Evolutionary conservation across 2,797 vertebrate genomes (phyloP).

Genomic region (Numenius phaeopus): DNA sequence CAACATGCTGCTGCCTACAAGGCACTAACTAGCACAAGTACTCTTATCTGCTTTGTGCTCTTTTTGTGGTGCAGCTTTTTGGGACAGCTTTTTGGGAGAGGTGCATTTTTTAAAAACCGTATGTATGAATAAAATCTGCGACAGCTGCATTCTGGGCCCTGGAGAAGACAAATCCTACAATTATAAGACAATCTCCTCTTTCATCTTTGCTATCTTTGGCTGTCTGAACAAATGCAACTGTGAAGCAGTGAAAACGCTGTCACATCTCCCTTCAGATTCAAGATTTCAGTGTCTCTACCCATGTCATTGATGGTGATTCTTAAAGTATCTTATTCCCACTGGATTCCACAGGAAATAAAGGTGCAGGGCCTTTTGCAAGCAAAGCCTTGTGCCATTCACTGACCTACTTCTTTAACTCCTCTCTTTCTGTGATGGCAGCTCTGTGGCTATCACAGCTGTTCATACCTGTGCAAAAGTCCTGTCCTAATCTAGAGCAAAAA

Average conservation of each 20-base stretch:
- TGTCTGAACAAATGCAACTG: background rate
- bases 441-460: background rate
- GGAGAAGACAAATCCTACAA: background rate
- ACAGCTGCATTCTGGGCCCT: background rate
- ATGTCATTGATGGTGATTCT: background rate
- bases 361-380: background rate
- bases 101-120: accelerated
- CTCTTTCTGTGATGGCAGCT: background rate
- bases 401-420: background rate
- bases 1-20: background rate
- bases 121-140: background rate
- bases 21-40: background rate
- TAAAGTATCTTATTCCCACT: background rate
- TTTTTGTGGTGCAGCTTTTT: background rate
- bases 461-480: background rate
- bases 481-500: background rate
- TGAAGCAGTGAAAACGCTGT: background rate
- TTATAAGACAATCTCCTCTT: background rate
- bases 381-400: background rate
- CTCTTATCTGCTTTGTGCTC: background rate
- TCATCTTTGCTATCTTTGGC: background rate
- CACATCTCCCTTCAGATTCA: background rate
- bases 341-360: background rate
- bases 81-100: background rate
- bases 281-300: background rate